Evolutionary conservation across 2,113 vertebrate genomes (phyloP).

Genomic region (Tychaedon coryphoeus): DNA sequence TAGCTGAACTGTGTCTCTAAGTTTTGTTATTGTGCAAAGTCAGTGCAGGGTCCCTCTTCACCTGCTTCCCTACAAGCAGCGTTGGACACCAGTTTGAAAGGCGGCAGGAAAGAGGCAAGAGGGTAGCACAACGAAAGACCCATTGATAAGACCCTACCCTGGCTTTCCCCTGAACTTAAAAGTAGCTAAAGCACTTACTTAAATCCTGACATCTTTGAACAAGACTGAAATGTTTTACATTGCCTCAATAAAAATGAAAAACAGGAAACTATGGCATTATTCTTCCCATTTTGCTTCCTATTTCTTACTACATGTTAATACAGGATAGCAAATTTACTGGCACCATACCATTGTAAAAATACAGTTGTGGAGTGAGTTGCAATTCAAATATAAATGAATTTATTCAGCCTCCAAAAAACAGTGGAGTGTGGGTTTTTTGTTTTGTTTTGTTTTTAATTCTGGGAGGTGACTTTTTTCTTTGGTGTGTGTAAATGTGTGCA

Average conservation of each 20-base stretch:
- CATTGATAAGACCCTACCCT: background rate
- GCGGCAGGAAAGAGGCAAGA: background rate
- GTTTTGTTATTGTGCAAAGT: background rate
- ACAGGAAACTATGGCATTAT: background rate
- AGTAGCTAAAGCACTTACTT: background rate
- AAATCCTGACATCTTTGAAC: background rate
- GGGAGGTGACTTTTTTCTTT: background rate
- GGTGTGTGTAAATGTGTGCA: background rate
- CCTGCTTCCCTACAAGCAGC: background rate
- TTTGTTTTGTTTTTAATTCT: background rate
- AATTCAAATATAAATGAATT: background rate
- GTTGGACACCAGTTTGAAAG: background rate
- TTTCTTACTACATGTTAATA: background rate
- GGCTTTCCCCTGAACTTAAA: background rate
- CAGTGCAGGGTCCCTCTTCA: fast-evolving
- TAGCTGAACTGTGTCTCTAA: background rate
- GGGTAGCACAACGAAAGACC: background rate
- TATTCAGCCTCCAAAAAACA: background rate
- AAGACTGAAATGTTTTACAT: background rate
- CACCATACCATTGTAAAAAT: background rate
- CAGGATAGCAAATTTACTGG: background rate
- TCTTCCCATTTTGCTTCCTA: background rate
- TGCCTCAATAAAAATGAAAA: background rate
- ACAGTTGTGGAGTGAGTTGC: background rate
- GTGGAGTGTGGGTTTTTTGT: background rate